Conservation (phyloP, 2,797 vertebrate genomes). For the Garrulus glandarius region DNA sequence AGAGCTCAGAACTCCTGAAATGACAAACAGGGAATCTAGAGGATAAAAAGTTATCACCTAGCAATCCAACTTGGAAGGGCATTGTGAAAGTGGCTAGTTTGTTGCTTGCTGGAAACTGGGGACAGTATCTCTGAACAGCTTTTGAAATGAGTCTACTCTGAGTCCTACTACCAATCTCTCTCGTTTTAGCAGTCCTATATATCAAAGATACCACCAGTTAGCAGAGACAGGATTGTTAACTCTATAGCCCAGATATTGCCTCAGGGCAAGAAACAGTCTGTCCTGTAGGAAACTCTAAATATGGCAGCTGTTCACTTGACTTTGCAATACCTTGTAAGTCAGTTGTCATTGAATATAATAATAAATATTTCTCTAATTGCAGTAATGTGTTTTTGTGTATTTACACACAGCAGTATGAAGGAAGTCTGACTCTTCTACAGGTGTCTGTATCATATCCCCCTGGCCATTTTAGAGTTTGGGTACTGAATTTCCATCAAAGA, state of each 20-base stretch:
- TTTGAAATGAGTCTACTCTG: neutral
- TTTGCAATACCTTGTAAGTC: neutral
- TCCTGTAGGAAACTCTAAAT: neutral
- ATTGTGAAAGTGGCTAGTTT: neutral
- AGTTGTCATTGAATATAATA: neutral
- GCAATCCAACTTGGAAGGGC: neutral
- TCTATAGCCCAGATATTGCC: neutral
- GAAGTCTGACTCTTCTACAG: neutral
- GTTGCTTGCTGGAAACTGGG: fast-evolving
- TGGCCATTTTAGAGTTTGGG: neutral
- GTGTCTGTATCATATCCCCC: neutral
- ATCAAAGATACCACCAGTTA: neutral
- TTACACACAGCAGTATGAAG: neutral
- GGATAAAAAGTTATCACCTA: neutral
- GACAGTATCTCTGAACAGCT: neutral
- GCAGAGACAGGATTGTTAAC: neutral
- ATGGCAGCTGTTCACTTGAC: neutral
- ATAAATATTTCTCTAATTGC: neutral
- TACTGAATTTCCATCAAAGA: neutral
- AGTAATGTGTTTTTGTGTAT: neutral
- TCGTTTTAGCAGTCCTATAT: neutral
- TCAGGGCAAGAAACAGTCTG: neutral
- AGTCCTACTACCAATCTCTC: neutral
- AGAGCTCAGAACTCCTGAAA: neutral
- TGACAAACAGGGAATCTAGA: neutral